These are phyloP conservation scores for Seriola rivoliana DNA, from an alignment of 2,113 vertebrate species.

Conservation along the genomic window DNA sequence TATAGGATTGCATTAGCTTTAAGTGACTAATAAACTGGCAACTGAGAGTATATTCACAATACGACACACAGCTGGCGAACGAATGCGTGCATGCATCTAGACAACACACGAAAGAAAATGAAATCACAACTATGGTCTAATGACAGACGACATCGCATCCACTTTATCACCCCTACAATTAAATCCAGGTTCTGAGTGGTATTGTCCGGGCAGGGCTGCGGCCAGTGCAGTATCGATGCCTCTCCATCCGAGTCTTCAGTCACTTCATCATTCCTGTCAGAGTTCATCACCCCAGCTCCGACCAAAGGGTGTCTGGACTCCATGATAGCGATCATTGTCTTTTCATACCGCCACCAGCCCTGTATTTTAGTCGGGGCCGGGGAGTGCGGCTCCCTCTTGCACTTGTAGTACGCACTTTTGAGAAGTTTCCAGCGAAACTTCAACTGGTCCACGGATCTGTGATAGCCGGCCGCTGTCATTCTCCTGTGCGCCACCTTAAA, in stretches of 20 bases:
- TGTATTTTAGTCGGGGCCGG: slow-evolving; percentile 62
- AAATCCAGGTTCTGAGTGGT: slow-evolving; percentile 66
- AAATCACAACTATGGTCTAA: not conserved
- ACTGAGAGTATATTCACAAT: not conserved
- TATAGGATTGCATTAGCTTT: not conserved
- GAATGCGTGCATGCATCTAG: slow-evolving; percentile 43
- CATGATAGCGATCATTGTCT: slow-evolving; percentile 70
- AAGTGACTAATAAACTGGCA: not conserved
- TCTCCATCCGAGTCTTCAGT: slow-evolving; percentile 71
- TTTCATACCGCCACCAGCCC: slow-evolving; percentile 75
- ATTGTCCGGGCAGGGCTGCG: slow-evolving; percentile 50
- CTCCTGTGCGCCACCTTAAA: slow-evolving; percentile 74
- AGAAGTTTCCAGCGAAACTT: slow-evolving; percentile 79
- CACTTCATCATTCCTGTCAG: slow-evolving; percentile 55
- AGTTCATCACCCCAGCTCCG: slow-evolving; percentile 49
- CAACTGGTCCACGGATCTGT: slow-evolving; percentile 73
- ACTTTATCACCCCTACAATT: slow-evolving; percentile 65
- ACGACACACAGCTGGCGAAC: not conserved
- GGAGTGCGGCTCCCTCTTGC: slow-evolving; percentile 50
- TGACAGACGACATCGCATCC: slow-evolving; percentile 19
- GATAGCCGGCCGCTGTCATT: slow-evolving; percentile 70
- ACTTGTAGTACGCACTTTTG: slow-evolving; percentile 76
- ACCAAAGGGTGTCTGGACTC: slow-evolving; percentile 69
- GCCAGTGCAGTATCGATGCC: slow-evolving; percentile 56
- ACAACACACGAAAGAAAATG: not conserved